Conservation (phyloP, 2,888 invertebrate species). For the Dione vanillae region DNA sequence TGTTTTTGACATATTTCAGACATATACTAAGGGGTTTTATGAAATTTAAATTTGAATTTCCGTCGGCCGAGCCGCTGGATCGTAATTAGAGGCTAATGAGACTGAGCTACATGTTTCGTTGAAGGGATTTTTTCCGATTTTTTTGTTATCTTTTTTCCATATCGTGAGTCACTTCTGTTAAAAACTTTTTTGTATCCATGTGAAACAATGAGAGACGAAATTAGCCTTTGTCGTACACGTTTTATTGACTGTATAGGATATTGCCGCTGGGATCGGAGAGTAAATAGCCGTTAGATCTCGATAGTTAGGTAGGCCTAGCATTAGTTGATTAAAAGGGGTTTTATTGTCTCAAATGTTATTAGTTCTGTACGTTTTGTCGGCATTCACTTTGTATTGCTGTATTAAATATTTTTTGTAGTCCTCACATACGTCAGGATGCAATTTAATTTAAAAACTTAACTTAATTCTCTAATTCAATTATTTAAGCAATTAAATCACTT, state of each 20-base stretch:
- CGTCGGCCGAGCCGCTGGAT: slow-evolving; percentile 60
- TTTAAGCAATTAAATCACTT: background rate
- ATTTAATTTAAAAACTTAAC: background rate
- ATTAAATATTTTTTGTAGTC: background rate
- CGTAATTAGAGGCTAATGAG: slow-evolving; percentile 82
- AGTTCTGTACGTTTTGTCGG: background rate
- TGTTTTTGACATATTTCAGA: slow-evolving; percentile 48
- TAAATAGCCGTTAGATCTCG: slow-evolving; percentile 17
- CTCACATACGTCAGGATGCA: background rate
- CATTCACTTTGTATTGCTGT: slow-evolving; percentile 7
- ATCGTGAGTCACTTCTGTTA: background rate
- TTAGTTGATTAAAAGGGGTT: slow-evolving; percentile 28
- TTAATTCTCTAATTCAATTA: background rate
- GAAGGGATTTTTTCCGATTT: slow-evolving; percentile 57
- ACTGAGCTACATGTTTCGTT: slow-evolving; percentile 63
- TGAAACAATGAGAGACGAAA: slow-evolving; percentile 29
- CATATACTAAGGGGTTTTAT: slow-evolving; percentile 42
- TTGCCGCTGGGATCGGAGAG: slow-evolving; percentile 12
- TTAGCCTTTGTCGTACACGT: slow-evolving; percentile 28
- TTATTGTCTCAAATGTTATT: slow-evolving; percentile 21
- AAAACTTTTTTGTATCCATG: slow-evolving; percentile 1
- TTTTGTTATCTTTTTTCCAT: slow-evolving; percentile 11
- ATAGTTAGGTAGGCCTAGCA: slow-evolving; percentile 24
- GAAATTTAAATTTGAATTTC: slow-evolving; percentile 80
- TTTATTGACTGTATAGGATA: slow-evolving; percentile 20